Conservation (phyloP, 2,113 vertebrate genomes). For the Xiphophorus maculatus region DNA sequence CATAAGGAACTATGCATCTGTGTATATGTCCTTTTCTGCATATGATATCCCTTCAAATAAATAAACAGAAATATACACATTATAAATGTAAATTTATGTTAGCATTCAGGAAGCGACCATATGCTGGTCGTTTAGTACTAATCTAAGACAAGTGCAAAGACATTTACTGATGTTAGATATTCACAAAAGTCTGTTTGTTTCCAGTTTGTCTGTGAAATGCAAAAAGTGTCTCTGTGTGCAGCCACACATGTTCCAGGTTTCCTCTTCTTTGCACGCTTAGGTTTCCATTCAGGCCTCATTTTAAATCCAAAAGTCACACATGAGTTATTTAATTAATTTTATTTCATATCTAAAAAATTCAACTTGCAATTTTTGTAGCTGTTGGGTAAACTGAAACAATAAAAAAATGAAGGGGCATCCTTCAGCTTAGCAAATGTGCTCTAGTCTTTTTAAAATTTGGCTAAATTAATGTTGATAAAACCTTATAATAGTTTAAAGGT, state of each 20-base stretch:
- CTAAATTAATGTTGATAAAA: neutral
- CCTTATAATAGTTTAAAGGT: neutral
- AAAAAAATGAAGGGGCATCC: neutral
- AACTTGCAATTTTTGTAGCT: neutral
- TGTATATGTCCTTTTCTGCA: neutral
- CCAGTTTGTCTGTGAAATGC: neutral
- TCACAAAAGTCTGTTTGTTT: neutral
- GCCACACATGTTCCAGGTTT: conserved; percentile 13
- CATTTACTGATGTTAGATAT: neutral
- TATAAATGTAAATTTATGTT: neutral
- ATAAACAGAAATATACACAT: neutral
- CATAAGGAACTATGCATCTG: neutral
- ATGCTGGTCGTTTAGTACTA: neutral
- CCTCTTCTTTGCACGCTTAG: conserved; percentile 9
- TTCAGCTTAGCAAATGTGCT: neutral
- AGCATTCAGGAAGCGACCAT: neutral
- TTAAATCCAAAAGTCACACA: conserved; percentile 31
- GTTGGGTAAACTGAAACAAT: neutral
- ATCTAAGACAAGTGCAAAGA: neutral
- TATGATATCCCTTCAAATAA: neutral
- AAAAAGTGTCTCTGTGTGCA: conserved; percentile 9
- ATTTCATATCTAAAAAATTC: neutral
- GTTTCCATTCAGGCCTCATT: conserved; percentile 21
- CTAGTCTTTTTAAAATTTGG: neutral
- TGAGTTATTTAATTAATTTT: conserved; percentile 9